Conservation (phyloP, 2,113 vertebrate genomes). For the Uropsilus gracilis region DNA sequence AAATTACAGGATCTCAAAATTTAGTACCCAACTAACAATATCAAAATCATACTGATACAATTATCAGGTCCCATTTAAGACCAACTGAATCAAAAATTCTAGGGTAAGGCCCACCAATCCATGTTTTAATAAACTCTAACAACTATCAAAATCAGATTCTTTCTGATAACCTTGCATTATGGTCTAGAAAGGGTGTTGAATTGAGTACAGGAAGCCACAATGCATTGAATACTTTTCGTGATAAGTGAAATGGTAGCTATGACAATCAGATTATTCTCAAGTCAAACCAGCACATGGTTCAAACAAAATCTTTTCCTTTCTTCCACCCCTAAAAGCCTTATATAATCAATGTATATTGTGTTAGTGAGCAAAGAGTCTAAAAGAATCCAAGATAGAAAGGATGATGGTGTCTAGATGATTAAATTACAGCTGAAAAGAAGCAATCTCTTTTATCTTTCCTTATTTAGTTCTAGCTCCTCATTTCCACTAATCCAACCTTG, state of each 20-base stretch:
- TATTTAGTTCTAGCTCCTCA: background rate
- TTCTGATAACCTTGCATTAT: background rate
- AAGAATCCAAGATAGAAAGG: slow-evolving; percentile 46
- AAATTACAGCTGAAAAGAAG: too few relatives aligned
- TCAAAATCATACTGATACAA: background rate
- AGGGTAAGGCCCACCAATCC: background rate
- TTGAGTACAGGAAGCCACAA: background rate
- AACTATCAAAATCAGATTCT: background rate
- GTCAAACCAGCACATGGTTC: background rate
- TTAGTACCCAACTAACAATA: background rate
- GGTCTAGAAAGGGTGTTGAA: background rate
- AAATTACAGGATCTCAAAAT: background rate
- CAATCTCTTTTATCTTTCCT: background rate
- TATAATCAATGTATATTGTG: background rate
- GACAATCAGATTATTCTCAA: background rate
- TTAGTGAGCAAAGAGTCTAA: background rate
- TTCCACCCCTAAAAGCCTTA: background rate
- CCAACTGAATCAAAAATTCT: background rate
- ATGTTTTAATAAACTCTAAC: background rate
- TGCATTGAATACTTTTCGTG: background rate
- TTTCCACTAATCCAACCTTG: background rate
- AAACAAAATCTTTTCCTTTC: background rate
- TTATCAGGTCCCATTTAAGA: background rate
- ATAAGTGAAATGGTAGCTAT: background rate
- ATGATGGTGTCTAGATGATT: background rate